These are phyloP conservation scores for Enteromius unitaeniatus DNA, from an alignment of 2,797 vertebrate genomes.

Conservation along the genomic window DNA sequence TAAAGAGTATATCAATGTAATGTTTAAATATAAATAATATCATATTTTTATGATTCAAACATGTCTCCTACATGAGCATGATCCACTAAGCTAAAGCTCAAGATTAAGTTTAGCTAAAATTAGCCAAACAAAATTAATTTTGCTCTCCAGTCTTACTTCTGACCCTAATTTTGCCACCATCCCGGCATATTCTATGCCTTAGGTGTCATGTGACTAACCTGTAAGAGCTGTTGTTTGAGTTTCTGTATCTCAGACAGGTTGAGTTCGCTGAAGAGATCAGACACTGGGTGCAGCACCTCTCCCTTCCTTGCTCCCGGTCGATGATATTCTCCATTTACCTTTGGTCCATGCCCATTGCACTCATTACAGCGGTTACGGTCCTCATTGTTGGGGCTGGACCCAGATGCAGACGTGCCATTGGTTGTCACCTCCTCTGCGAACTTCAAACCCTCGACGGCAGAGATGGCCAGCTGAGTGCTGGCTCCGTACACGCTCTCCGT, in stretches of 20 bases:
- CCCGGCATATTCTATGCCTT: neutral
- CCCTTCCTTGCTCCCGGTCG: conserved; percentile 82
- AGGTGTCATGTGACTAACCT: conserved; percentile 79
- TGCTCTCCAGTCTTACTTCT: neutral
- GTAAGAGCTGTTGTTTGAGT: conserved; percentile 94
- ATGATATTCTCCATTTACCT: conserved; percentile 88
- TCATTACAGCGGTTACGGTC: conserved; percentile 88
- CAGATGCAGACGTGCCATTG: conserved; percentile 64
- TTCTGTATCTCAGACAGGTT: conserved; percentile 99
- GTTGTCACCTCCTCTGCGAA: conserved; percentile 83
- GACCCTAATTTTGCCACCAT: neutral
- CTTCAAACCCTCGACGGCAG: conserved; percentile 91
- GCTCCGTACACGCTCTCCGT: conserved; percentile 88
- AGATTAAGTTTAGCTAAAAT: neutral
- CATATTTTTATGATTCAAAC: neutral
- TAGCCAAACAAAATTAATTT: neutral
- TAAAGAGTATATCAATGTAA: neutral
- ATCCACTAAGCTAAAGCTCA: neutral
- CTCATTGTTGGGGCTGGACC: conserved; percentile 84
- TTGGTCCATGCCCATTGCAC: conserved; percentile 82
- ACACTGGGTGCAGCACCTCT: conserved; percentile 86
- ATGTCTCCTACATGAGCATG: neutral
- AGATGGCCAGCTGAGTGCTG: conserved; percentile 87
- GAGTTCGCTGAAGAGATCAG: conserved; percentile 97
- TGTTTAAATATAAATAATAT: neutral